phyloP scores from a whole-genome alignment of 2,888 invertebrate species.

The Limnephilus lunatus region DNA sequence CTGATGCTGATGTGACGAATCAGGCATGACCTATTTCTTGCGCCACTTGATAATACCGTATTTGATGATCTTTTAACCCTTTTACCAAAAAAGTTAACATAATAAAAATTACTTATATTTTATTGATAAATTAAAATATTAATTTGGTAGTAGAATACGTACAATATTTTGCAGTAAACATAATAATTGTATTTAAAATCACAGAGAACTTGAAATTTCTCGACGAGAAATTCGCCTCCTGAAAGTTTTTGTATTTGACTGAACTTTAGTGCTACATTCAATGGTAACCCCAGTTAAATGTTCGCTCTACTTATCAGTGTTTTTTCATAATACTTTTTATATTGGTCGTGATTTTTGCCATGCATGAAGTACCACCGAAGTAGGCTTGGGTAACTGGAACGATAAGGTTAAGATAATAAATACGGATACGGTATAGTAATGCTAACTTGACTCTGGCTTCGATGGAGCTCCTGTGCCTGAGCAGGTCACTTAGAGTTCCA shows the following conservation, averaged over 20 bases:
- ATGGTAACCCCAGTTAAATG: background rate
- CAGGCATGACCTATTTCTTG: background rate
- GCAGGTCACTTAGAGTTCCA: too few relatives aligned
- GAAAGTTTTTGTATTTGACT: background rate
- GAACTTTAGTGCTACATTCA: background rate
- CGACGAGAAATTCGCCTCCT: background rate
- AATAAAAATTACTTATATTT: background rate
- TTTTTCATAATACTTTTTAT: background rate
- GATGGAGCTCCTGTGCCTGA: too few relatives aligned
- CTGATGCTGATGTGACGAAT: background rate
- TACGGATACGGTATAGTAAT: background rate
- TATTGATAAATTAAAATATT: too few relatives aligned
- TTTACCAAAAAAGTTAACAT: background rate
- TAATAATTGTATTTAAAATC: background rate
- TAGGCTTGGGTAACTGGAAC: background rate
- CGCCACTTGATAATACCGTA: background rate
- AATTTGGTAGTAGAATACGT: background rate
- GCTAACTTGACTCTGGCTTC: too few relatives aligned
- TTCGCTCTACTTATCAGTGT: background rate
- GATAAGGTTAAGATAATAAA: background rate
- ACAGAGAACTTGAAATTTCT: background rate
- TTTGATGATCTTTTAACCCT: background rate
- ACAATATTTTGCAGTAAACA: too few relatives aligned
- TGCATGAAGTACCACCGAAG: background rate
- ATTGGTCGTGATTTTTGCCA: background rate